These are phyloP conservation scores for Rousettus madagascariensis DNA, from an alignment of 2,797 vertebrate species.

Conservation along the genomic window DNA sequence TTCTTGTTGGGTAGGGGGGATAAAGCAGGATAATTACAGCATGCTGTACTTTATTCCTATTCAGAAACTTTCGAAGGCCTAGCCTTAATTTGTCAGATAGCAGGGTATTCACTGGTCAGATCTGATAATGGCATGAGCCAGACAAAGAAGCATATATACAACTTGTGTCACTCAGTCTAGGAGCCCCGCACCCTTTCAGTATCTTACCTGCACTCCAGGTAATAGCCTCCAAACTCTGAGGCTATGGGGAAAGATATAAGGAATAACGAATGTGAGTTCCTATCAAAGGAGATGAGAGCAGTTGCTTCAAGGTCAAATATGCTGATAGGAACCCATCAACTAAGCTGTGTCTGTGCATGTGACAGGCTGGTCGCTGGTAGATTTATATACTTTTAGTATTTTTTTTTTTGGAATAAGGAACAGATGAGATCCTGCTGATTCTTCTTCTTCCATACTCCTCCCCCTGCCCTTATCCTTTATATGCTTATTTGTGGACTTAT, in stretches of 20 bases:
- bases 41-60: constrained; percentile 11
- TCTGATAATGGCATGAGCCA: neutral
- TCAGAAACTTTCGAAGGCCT: constrained; percentile 39
- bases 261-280: neutral
- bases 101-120: neutral
- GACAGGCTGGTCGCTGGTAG: neutral
- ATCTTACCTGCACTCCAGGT: neutral
- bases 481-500: neutral
- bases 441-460: neutral
- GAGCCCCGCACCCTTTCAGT: neutral
- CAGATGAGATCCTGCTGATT: neutral
- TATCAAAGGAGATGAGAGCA: neutral
- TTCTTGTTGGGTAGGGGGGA: constrained; percentile 8
- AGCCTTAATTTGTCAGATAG: neutral
- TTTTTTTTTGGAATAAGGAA: too few species aligned
- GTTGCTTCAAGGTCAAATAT: neutral
- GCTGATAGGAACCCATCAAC: neutral
- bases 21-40: neutral
- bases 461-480: neutral
- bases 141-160: too few species aligned
- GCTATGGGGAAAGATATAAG: neutral
- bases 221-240: too few species aligned
- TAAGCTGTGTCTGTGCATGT: neutral
- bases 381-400: neutral
- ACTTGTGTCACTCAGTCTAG: neutral